Conservation (phyloP, 2,888 invertebrate genomes). For the Spilosoma lubricipeda region DNA sequence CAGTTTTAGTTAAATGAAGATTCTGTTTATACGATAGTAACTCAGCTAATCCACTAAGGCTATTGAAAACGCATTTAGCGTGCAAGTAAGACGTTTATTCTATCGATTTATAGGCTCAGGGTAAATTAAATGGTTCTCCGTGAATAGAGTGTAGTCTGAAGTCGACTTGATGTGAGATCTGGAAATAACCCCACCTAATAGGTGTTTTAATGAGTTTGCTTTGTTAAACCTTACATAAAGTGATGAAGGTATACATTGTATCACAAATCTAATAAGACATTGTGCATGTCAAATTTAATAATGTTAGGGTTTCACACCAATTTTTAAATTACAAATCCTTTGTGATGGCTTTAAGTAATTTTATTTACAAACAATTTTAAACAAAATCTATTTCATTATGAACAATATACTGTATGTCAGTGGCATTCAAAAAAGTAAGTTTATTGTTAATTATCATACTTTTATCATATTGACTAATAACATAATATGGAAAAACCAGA, state of each 20-base stretch:
- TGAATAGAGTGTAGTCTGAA: conserved; percentile 10
- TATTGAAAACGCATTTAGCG: conserved; percentile 61
- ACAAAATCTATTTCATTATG: not conserved
- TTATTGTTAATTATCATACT: no score
- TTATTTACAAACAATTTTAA: not conserved
- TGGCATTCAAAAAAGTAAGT: no score
- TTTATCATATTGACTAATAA: no score
- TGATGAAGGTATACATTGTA: not conserved
- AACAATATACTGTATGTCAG: no score
- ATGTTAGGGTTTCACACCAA: not conserved
- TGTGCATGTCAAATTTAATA: not conserved
- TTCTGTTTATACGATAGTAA: conserved; percentile 68
- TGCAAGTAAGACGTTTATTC: conserved; percentile 66
- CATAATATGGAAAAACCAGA: no score
- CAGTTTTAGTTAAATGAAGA: conserved; percentile 67
- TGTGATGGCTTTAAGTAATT: not conserved
- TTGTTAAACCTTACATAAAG: not conserved
- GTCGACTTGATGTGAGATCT: not conserved
- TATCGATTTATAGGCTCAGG: conserved; percentile 53
- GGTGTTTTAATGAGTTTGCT: not conserved
- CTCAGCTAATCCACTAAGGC: conserved; percentile 64
- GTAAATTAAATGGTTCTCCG: conserved; percentile 47
- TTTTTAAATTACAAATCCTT: not conserved
- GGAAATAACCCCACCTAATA: not conserved
- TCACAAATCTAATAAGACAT: not conserved